A percentile compares a stretch with the other conserved stretches of the same genome.
These are phyloP conservation scores for Montipora cactus DNA, from an alignment of 64 coral and sea anemone genomes.

Conservation along the genomic window DNA sequence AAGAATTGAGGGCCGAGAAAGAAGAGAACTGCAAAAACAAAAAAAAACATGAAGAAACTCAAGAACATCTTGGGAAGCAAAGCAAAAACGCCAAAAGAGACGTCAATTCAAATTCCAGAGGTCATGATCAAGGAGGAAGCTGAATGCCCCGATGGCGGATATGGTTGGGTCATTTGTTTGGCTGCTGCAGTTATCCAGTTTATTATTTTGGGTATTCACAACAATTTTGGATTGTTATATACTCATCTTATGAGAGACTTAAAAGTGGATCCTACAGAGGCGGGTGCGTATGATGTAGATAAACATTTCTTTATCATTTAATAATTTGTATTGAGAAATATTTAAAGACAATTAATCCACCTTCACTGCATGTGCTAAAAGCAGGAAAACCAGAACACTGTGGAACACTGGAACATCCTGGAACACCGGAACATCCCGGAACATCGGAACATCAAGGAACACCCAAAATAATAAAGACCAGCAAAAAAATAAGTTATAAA, in stretches of 20 bases:
- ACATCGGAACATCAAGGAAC: too few relatives aligned
- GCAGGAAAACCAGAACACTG: too few relatives aligned
- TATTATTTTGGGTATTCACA: slow-evolving; percentile 54
- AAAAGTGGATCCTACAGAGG: slow-evolving; percentile 11
- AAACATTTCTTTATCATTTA: neutral
- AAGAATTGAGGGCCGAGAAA: neutral
- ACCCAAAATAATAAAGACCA: too few relatives aligned
- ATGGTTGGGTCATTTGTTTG: slow-evolving; percentile 52
- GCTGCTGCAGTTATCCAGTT: slow-evolving; percentile 50
- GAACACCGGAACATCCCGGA: too few relatives aligned
- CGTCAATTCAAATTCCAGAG: neutral
- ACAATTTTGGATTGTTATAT: slow-evolving; percentile 52
- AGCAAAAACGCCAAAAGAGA: neutral
- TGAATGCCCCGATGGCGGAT: slow-evolving; percentile 61
- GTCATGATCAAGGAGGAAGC: neutral
- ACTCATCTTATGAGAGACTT: slow-evolving; percentile 58
- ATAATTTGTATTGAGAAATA: neutral
- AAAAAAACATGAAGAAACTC: neutral
- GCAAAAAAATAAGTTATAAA: too few relatives aligned
- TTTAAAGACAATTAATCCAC: neutral
- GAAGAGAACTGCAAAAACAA: neutral
- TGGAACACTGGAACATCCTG: too few relatives aligned
- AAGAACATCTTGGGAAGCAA: neutral
- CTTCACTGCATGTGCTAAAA: too few relatives aligned
- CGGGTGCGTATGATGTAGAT: slow-evolving; percentile 5